Evolutionary conservation across 2,797 vertebrate species (phyloP), one percentile per base, ranked within the genome.

Genomic region (Melanogrammus aeglefinus): DNA sequence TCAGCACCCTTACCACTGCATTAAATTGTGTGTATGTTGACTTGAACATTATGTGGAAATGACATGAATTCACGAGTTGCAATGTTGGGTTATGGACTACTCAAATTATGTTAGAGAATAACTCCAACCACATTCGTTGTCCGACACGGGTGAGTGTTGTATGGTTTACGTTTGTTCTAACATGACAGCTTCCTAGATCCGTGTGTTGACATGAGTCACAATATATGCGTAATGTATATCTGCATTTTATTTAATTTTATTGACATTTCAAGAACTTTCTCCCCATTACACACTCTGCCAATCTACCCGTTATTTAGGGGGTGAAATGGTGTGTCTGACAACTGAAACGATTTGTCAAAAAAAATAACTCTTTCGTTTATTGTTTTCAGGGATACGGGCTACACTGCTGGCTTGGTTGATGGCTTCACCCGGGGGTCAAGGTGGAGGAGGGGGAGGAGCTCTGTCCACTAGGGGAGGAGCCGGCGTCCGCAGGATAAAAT

Each of bases 371-470:
- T 9, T 44, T 44, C 3, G 41, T 44, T 16, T 44, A 4, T 9
- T 63, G 18, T n/a, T 1, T 6, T 63, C 21, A 7, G 57, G 21
- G 8, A 63, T 12, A 69, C n/a, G 9, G 24, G 63, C 63, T 24
- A 27, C 12, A 27, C 12, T 69, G 63, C 29, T 14, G 72, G 66
- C 73, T 76, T 47, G 10, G 86, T 82, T 77, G 79, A 95, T 95
- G 95, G 90, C 94, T 8, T 94, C 94, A 89, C 90, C 91, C 63
- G 93, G 93, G 76, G 93, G 91, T 85, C 93, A 93, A 82, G 63
- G n/a, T 24, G 57, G 57, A 63, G 57, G 57, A 63, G 63, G 63
- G 24, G 63, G 63, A 73, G 94, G 93, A 77, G 91, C 92, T 77
- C 74, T 95, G 87, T 94, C 93, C 0, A 92, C 89, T 0, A 91